phyloP scores from a whole-genome alignment of 1,140 invertebrate species.

The Anastrepha ludens region DNA sequence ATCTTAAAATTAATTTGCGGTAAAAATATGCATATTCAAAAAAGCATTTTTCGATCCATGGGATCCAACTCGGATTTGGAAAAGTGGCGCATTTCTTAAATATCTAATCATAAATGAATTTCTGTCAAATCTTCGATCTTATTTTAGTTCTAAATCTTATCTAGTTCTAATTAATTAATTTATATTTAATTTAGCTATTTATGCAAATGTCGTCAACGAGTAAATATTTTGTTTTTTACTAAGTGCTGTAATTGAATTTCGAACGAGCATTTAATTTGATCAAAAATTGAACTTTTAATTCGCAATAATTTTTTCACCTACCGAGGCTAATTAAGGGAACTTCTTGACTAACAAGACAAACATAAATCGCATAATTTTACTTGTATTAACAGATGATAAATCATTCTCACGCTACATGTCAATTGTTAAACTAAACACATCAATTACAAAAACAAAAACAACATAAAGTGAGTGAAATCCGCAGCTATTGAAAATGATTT shows the following conservation, averaged over 20 bases:
- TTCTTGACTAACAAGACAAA: constrained; percentile 63
- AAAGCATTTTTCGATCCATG: too few relatives aligned
- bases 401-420: constrained; percentile 66
- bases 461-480: neutral
- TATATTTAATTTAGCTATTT: too few relatives aligned
- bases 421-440: constrained; percentile 27
- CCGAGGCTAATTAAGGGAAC: constrained; percentile 48
- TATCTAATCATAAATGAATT: too few relatives aligned
- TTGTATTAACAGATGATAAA: constrained; percentile 72
- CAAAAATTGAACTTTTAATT: neutral
- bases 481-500: too few relatives aligned
- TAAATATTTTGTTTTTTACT: neutral
- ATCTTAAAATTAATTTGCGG: too few relatives aligned
- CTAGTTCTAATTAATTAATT: too few relatives aligned
- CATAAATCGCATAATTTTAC: constrained; percentile 71
- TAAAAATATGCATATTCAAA: too few relatives aligned
- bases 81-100: too few relatives aligned
- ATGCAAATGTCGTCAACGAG: neutral
- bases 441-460: neutral
- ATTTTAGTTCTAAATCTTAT: too few relatives aligned
- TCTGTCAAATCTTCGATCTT: too few relatives aligned
- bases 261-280: neutral
- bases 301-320: neutral
- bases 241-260: neutral
- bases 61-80: too few relatives aligned